Evolutionary conservation across 1,140 invertebrate genomes (phyloP).

Genomic region (Homalodisca vitripennis): DNA sequence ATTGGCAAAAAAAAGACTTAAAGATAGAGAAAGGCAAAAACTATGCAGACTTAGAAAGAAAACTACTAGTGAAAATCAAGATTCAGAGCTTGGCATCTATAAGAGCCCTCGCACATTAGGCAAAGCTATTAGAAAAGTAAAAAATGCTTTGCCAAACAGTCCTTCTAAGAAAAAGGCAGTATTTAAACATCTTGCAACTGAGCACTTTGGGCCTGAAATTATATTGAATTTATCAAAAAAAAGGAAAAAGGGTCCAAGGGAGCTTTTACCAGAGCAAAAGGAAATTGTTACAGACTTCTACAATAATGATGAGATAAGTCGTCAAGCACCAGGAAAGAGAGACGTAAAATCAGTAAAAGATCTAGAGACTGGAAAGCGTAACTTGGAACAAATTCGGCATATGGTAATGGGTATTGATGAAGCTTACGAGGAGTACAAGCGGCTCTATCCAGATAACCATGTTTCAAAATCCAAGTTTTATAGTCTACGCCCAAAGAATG

Average conservation of each 20-base stretch:
- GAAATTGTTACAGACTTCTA: background rate
- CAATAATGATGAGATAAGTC: background rate
- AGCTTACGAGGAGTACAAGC: too few species aligned
- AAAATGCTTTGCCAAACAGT: background rate
- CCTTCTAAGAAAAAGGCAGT: background rate
- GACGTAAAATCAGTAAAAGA: background rate
- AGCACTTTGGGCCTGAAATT: background rate
- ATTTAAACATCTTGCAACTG: background rate
- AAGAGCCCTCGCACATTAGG: background rate
- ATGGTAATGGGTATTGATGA: background rate
- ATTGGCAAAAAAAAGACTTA: background rate
- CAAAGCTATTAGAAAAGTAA: background rate
- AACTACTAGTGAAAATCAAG: background rate
- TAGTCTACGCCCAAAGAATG: too few species aligned
- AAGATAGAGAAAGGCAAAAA: background rate
- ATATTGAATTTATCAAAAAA: background rate
- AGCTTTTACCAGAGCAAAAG: background rate
- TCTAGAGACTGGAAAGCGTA: background rate
- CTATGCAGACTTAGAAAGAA: background rate
- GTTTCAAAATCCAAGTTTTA: too few species aligned
- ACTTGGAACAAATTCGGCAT: background rate
- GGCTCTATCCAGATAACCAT: too few species aligned
- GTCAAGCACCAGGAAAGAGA: too few species aligned
- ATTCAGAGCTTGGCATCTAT: background rate
- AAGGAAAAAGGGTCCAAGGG: background rate